These are phyloP conservation scores for Malthinus seriepunctatus DNA, from an alignment of 2,888 invertebrate species.

Conservation along the genomic window DNA sequence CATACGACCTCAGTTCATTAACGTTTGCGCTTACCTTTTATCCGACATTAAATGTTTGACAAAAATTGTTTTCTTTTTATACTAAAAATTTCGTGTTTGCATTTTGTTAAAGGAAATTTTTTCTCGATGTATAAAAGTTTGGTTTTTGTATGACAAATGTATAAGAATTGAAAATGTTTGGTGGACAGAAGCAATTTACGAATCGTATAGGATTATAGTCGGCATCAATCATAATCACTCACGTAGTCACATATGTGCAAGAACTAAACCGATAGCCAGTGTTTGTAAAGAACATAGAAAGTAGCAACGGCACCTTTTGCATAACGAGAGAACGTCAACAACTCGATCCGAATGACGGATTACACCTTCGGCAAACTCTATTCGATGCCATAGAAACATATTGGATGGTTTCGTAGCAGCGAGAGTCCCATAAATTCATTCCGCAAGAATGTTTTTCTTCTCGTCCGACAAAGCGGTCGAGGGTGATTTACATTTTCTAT, in stretches of 20 bases:
- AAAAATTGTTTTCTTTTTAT: too few relatives aligned
- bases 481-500: conserved; percentile 53
- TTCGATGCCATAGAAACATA: conserved; percentile 37
- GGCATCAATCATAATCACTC: conserved; percentile 38
- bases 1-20: conserved; percentile 34
- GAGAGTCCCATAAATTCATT: conserved; percentile 43
- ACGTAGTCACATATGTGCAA: conserved; percentile 31
- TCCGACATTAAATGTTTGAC: too few relatives aligned
- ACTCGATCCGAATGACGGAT: conserved; percentile 31
- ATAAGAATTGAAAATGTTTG: conserved; percentile 30
- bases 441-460: conserved; percentile 29
- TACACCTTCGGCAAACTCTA: conserved; percentile 28
- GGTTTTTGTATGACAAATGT: conserved; percentile 18
- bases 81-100: background rate
- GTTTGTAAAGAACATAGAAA: conserved; percentile 25
- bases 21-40: conserved; percentile 21
- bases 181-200: conserved; percentile 29
- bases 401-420: conserved; percentile 44
- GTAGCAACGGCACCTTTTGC: conserved; percentile 20
- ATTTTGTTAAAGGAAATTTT: background rate
- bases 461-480: conserved; percentile 31
- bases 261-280: conserved; percentile 25
- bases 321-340: conserved; percentile 33
- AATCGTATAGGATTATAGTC: conserved; percentile 31
- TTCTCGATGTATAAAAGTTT: background rate